Evolutionary conservation across 2,888 invertebrate species (phyloP).

Genomic region (Priocnemis perturbator): DNA sequence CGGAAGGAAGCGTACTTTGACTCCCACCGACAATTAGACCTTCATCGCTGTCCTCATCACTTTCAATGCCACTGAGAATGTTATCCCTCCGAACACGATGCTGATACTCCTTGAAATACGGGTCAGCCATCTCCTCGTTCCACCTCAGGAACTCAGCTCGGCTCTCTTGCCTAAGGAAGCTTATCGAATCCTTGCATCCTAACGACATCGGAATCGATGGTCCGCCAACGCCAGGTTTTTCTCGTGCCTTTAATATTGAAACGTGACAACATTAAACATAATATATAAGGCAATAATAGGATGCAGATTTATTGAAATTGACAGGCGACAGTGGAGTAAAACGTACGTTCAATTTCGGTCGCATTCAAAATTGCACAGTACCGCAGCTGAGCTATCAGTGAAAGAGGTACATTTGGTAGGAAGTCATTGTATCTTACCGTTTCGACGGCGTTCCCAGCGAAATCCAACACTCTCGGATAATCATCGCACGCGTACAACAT

Average conservation of each 20-base stretch:
- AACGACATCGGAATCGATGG: too few species aligned
- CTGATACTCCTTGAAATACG: conserved; percentile 51
- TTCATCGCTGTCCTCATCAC: conserved; percentile 1
- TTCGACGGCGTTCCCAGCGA: conserved; percentile 25
- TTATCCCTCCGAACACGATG: conserved; percentile 42
- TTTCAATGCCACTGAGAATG: conserved; percentile 6
- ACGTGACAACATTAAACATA: too few species aligned
- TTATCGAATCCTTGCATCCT: conserved; percentile 3
- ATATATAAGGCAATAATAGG: too few species aligned
- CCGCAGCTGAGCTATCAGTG: too few species aligned
- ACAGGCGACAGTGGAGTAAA: too few species aligned
- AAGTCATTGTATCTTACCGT: neutral
- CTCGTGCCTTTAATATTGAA: neutral
- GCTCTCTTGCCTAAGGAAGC: conserved; percentile 52
- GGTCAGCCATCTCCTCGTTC: conserved; percentile 51
- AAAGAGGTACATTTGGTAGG: too few species aligned
- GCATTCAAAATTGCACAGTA: too few species aligned
- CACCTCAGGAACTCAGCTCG: conserved; percentile 45
- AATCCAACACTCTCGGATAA: conserved; percentile 62
- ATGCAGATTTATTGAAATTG: too few species aligned
- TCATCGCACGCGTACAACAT: conserved; percentile 46
- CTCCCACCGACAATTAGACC: too few species aligned
- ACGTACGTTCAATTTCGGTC: too few species aligned
- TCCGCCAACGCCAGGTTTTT: neutral
- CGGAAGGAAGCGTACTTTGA: too few species aligned